Conservation (phyloP, 2,113 vertebrate species). For the Passerina amoena region DNA sequence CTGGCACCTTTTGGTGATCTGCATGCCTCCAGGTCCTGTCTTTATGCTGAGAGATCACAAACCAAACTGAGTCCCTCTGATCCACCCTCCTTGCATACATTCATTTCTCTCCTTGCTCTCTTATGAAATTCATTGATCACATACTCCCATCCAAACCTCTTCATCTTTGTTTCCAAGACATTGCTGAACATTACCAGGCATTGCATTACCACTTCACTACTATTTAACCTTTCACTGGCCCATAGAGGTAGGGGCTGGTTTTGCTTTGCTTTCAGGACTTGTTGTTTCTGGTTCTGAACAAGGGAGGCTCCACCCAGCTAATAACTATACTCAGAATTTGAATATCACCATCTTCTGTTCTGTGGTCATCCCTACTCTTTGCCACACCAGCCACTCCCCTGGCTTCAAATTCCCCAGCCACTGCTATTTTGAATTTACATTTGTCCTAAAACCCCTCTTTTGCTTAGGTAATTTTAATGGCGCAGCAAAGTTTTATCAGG, state of each 20-base stretch:
- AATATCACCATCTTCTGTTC: background rate
- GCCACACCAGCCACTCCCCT: background rate
- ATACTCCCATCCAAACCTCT: fast-evolving
- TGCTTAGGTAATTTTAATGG: background rate
- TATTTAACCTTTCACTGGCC: background rate
- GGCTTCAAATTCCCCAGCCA: background rate
- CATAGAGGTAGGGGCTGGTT: background rate
- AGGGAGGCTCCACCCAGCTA: background rate
- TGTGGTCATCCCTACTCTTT: background rate
- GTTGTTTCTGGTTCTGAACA: background rate
- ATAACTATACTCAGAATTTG: background rate
- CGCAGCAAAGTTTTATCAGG: background rate
- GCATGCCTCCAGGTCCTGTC: background rate
- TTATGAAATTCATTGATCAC: background rate
- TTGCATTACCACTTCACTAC: background rate
- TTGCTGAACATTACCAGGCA: background rate
- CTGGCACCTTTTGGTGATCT: background rate
- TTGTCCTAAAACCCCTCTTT: background rate
- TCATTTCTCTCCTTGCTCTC: background rate
- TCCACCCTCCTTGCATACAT: background rate
- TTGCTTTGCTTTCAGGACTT: background rate
- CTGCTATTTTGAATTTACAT: background rate
- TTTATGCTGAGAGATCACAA: background rate
- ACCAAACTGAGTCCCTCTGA: background rate
- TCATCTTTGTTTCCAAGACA: background rate